phyloP scores from a whole-genome alignment of 2,888 invertebrate species.

The Teleogryllus oceanicus region DNA sequence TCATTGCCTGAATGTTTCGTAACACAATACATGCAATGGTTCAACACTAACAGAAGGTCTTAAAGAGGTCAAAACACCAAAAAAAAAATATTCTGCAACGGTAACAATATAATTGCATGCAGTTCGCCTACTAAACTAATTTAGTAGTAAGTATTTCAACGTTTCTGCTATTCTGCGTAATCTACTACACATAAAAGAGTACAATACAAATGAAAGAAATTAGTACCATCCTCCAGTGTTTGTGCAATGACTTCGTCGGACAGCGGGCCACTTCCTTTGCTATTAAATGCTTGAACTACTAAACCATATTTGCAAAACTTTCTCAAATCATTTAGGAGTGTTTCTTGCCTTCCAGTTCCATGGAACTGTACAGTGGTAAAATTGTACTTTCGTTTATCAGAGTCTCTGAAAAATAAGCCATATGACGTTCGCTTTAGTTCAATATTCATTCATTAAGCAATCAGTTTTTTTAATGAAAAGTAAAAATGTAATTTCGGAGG shows the following conservation, averaged over 20 bases:
- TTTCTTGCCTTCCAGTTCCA: constrained; percentile 36
- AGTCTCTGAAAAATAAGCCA: constrained; percentile 32
- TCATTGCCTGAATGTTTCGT: too few relatives aligned
- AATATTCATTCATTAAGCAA: background rate
- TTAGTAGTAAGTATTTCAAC: too few relatives aligned
- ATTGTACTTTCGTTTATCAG: constrained; percentile 34
- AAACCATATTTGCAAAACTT: constrained; percentile 43
- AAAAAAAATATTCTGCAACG: too few relatives aligned
- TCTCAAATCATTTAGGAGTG: constrained; percentile 38
- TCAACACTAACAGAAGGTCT: too few relatives aligned
- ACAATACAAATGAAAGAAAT: background rate
- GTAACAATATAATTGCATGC: too few relatives aligned
- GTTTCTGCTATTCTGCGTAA: too few relatives aligned
- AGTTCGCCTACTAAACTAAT: too few relatives aligned
- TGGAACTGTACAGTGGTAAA: constrained; percentile 36
- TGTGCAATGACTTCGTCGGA: constrained; percentile 40
- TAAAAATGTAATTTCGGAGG: background rate
- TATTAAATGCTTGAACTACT: constrained; percentile 43
- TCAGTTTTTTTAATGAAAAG: background rate
- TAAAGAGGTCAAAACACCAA: too few relatives aligned
- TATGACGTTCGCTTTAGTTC: background rate
- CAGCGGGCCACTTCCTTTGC: constrained; percentile 43
- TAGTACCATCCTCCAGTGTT: constrained; percentile 44
- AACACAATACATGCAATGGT: too few relatives aligned
- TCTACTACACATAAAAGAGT: too few relatives aligned